Conservation (phyloP, 1,140 invertebrate species). For the Bombus affinis region DNA sequence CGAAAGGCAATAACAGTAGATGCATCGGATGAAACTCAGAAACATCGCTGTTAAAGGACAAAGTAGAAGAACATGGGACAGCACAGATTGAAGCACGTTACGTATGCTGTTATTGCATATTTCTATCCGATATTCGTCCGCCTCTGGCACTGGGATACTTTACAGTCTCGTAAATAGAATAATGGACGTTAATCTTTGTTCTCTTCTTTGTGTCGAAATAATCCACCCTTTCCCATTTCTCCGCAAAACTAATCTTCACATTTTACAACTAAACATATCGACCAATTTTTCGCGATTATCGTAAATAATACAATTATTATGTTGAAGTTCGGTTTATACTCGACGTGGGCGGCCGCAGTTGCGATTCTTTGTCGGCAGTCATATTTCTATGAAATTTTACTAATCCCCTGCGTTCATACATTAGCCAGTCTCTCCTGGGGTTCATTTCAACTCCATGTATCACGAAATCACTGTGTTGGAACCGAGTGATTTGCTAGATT, state of each 20-base stretch:
- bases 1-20: neutral
- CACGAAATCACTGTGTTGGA: conserved; percentile 43
- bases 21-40: neutral
- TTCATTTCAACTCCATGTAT: conserved; percentile 46
- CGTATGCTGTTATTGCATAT: neutral
- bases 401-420: conserved; percentile 18
- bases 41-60: neutral
- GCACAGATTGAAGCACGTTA: neutral
- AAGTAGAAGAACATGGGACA: neutral
- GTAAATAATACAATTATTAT: neutral
- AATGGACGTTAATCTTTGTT: neutral
- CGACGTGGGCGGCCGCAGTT: neutral
- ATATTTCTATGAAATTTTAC: conserved; percentile 19
- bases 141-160: neutral
- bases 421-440: conserved; percentile 20
- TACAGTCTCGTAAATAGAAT: neutral
- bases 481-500: conserved; percentile 52
- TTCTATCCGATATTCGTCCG: neutral
- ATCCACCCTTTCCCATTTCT: neutral
- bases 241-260: neutral
- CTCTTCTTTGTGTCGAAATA: neutral
- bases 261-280: neutral
- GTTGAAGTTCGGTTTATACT: neutral
- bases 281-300: neutral
- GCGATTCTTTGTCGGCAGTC: neutral